These are phyloP conservation scores for Gonatopus flavifemur DNA, from an alignment of 1,140 invertebrate genomes.

Conservation along the genomic window DNA sequence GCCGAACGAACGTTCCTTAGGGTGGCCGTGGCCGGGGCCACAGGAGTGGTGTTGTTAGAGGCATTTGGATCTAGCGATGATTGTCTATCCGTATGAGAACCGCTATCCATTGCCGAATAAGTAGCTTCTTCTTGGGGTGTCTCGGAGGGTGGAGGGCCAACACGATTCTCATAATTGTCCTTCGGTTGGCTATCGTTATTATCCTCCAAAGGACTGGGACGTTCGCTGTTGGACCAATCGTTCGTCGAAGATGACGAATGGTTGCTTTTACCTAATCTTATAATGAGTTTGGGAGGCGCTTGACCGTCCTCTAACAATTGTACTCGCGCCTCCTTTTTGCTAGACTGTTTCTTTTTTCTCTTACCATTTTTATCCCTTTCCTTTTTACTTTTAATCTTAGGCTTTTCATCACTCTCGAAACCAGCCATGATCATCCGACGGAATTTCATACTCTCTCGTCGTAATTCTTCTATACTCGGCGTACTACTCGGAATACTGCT, in stretches of 20 bases:
- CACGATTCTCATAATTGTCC: slow-evolving; percentile 23
- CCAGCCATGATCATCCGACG: slow-evolving; percentile 80
- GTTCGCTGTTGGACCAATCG: slow-evolving; percentile 10
- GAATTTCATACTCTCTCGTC: slow-evolving; percentile 84
- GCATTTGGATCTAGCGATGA: slow-evolving; percentile 45
- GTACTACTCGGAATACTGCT: slow-evolving; percentile 64
- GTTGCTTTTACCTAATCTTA: slow-evolving; percentile 61
- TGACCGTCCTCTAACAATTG: slow-evolving; percentile 64
- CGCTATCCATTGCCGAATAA: slow-evolving; percentile 48
- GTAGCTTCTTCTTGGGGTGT: slow-evolving; percentile 56
- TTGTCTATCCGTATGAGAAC: slow-evolving; percentile 44
- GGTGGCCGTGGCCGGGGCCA: slow-evolving; percentile 46
- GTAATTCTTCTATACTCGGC: slow-evolving; percentile 75
- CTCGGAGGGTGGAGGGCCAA: slow-evolving; percentile 42
- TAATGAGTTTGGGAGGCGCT: slow-evolving; percentile 70
- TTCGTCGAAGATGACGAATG: slow-evolving; percentile 20
- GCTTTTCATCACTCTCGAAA: slow-evolving; percentile 69
- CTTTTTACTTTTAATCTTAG: slow-evolving; percentile 63
- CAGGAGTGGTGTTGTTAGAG: slow-evolving; percentile 44
- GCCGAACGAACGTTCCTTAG: slow-evolving; percentile 64
- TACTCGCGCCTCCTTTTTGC: slow-evolving; percentile 65
- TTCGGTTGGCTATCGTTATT: not conserved
- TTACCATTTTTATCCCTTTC: slow-evolving; percentile 66
- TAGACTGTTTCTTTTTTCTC: slow-evolving; percentile 60
- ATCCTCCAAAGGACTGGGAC: not conserved